Conservation (phyloP, 1,140 invertebrate genomes). For the Hirudo medicinalis region DNA sequence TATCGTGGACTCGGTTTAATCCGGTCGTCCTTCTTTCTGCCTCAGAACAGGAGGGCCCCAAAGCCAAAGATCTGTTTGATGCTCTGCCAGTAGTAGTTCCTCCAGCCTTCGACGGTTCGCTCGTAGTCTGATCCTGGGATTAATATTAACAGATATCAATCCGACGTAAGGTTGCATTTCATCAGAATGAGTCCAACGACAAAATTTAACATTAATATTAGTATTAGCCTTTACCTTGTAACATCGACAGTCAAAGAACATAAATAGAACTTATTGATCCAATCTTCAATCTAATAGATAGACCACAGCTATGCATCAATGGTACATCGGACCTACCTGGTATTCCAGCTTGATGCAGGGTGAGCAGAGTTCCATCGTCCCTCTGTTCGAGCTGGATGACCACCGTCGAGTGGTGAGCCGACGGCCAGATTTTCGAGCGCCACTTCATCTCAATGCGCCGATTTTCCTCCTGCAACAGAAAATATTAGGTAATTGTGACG, state of each 20-base stretch:
- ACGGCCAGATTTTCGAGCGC: slow-evolving; percentile 87
- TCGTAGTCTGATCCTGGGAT: slow-evolving; percentile 50
- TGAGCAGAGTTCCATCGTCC: slow-evolving; percentile 67
- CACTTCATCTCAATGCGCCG: slow-evolving; percentile 81
- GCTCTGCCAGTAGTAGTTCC: slow-evolving; percentile 77
- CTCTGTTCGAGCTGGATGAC: slow-evolving; percentile 68
- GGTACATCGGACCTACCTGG: slow-evolving; percentile 44
- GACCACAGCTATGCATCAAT: no score
- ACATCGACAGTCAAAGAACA: no score
- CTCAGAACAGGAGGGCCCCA: slow-evolving; percentile 56
- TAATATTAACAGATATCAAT: no score
- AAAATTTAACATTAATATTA: no score
- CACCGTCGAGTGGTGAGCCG: slow-evolving; percentile 77
- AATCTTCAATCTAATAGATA: no score
- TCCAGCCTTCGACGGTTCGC: slow-evolving; percentile 72
- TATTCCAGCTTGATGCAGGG: slow-evolving; percentile 61
- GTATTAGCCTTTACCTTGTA: no score
- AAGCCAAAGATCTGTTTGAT: slow-evolving; percentile 85
- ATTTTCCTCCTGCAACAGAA: slow-evolving; percentile 48
- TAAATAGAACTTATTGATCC: no score
- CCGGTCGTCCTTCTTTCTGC: no score
- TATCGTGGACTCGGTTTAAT: no score
- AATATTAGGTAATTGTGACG: background rate
- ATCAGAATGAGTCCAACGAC: no score
- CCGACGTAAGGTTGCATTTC: no score